Evolutionary conservation across 2,888 invertebrate genomes (phyloP).

Genomic region (Drosophila mettleri): DNA sequence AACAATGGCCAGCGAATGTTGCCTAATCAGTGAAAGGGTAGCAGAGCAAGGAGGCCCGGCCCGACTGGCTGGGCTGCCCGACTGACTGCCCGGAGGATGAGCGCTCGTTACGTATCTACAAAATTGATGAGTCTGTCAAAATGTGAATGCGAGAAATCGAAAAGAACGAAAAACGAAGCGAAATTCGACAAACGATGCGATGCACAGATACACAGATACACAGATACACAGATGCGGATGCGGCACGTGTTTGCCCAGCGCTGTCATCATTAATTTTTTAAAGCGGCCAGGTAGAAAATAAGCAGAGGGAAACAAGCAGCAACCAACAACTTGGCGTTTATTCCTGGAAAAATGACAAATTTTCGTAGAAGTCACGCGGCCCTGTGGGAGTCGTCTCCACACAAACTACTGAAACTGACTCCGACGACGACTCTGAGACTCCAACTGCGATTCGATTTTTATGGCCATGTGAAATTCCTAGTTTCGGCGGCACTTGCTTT

Average conservation of each 20-base stretch:
- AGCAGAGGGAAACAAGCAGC: neutral
- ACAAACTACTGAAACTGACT: slow-evolving; percentile 28
- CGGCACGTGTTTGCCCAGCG: slow-evolving; percentile 69
- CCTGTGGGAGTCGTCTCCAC: slow-evolving; percentile 6
- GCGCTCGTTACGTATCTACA: slow-evolving; percentile 66
- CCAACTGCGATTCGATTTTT: slow-evolving; percentile 46
- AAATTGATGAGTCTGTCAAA: slow-evolving; percentile 81
- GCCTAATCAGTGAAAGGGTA: slow-evolving; percentile 64
- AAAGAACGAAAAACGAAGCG: slow-evolving; percentile 1
- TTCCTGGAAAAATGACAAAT: slow-evolving; percentile 74
- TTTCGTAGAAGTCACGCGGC: slow-evolving; percentile 74
- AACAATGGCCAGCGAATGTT: slow-evolving; percentile 68
- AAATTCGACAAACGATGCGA: slow-evolving; percentile 29
- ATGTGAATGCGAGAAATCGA: slow-evolving; percentile 76
- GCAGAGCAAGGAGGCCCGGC: neutral
- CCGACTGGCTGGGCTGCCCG: neutral
- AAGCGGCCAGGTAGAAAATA: slow-evolving; percentile 48
- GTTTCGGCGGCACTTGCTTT: slow-evolving; percentile 74
- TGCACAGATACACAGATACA: neutral
- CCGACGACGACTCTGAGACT: slow-evolving; percentile 8
- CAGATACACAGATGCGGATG: slow-evolving; percentile 7
- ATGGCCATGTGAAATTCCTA: slow-evolving; percentile 82
- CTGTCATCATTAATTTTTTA: slow-evolving; percentile 79
- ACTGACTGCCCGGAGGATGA: slow-evolving; percentile 24
- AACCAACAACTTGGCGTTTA: slow-evolving; percentile 16